A percentile compares a stretch with the other conserved stretches of the same genome.
phyloP scores from a whole-genome alignment of 2,113 vertebrate species.

The Oplegnathus fasciatus region DNA sequence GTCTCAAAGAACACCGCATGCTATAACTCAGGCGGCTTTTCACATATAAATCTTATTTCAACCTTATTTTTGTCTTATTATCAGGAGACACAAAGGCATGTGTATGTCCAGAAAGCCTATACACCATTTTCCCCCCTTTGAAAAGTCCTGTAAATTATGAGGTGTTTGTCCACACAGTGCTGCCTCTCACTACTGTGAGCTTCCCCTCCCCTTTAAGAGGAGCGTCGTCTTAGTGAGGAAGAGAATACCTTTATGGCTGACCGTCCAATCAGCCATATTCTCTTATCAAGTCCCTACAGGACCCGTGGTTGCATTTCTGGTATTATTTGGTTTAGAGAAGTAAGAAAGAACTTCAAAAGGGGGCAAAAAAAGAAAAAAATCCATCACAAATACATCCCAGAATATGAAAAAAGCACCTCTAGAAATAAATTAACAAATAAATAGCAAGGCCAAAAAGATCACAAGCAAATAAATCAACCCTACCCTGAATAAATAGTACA shows the following conservation, averaged over 20 bases:
- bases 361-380: slow-evolving; percentile 22
- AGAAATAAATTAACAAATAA: slow-evolving; percentile 81
- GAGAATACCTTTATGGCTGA: slow-evolving; percentile 38
- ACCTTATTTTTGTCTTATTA: slow-evolving; percentile 7
- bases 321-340: slow-evolving; percentile 81
- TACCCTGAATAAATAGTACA: slow-evolving; percentile 84
- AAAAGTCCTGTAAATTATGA: slow-evolving; percentile 17
- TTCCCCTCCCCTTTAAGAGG: slow-evolving; percentile 35
- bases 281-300: slow-evolving; percentile 45
- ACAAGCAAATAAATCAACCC: slow-evolving; percentile 62
- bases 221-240: slow-evolving; percentile 47
- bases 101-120: slow-evolving; percentile 1
- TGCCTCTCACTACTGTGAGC: slow-evolving; percentile 31
- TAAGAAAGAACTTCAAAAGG: slow-evolving; percentile 74
- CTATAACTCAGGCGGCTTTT: slow-evolving; percentile 22
- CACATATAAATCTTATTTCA: slow-evolving; percentile 29
- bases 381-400: slow-evolving; percentile 59
- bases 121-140: background rate
- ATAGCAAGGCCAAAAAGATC: slow-evolving; percentile 67
- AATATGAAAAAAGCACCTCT: slow-evolving; percentile 71
- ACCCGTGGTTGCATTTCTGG: slow-evolving; percentile 72
- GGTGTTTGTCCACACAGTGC: slow-evolving; percentile 52
- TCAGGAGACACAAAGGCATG: slow-evolving; percentile 40
- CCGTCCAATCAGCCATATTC: slow-evolving; percentile 41
- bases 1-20: slow-evolving; percentile 56